Evolutionary conservation across 2,888 invertebrate genomes (phyloP).

Genomic region (Drosophila birchii): DNA sequence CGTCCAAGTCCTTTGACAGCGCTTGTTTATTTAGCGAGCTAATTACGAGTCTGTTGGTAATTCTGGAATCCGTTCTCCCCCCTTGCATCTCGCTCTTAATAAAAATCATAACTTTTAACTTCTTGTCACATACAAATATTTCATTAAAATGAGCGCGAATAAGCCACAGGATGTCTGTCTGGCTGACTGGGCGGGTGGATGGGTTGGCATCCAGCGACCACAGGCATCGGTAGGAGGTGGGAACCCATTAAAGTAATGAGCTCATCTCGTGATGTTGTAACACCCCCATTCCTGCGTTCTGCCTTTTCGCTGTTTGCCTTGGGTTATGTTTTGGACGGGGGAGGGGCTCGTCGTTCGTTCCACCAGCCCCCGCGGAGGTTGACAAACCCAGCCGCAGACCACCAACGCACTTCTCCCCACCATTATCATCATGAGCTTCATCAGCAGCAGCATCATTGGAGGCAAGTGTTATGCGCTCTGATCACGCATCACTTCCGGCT

Average conservation of each 20-base stretch:
- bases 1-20: conserved; percentile 19
- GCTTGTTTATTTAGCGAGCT: conserved; percentile 64
- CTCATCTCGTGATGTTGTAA: conserved; percentile 68
- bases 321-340: conserved; percentile 3
- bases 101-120: conserved; percentile 62
- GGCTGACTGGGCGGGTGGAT: conserved; percentile 5
- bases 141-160: conserved; percentile 61
- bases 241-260: conserved; percentile 77
- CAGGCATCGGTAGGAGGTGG: conserved; percentile 30
- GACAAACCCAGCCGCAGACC: conserved; percentile 58
- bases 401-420: conserved; percentile 2
- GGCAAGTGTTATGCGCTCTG: conserved; percentile 60
- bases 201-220: conserved; percentile 33
- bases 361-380: conserved; percentile 54
- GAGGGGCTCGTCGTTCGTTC: background rate
- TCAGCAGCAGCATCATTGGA: conserved; percentile 18
- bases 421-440: conserved; percentile 5
- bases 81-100: conserved; percentile 50
- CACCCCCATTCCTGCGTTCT: conserved; percentile 15
- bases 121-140: conserved; percentile 56
- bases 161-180: conserved; percentile 42
- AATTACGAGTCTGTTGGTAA: conserved; percentile 57
- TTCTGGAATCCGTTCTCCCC: conserved; percentile 30
- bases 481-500: conserved; percentile 70
- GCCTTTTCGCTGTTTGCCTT: conserved; percentile 41